These are phyloP conservation scores for Zosterops hypoxanthus DNA, from an alignment of 2,113 vertebrate genomes.

Conservation along the genomic window DNA sequence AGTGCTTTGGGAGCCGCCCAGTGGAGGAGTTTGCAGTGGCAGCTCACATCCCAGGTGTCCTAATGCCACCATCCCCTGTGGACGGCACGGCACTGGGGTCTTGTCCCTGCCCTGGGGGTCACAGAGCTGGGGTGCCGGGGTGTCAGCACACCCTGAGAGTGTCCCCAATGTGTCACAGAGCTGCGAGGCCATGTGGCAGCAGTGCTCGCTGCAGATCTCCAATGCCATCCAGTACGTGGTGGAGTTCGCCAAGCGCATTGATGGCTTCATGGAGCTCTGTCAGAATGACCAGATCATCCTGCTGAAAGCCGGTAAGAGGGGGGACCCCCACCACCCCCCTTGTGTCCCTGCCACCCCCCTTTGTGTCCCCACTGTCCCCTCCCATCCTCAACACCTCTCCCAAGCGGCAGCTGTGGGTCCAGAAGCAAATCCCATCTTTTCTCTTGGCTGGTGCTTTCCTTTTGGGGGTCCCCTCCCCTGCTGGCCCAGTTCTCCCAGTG, in stretches of 20 bases:
- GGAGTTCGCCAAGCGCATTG: constrained; percentile 90
- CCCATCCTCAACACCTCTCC: accelerated
- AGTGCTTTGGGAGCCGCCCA: neutral
- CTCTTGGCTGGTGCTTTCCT: neutral
- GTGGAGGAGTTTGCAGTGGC: accelerated
- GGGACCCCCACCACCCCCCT: neutral
- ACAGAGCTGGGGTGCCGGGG: accelerated
- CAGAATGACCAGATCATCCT: constrained; percentile 95
- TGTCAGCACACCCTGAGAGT: neutral
- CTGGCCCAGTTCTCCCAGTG: neutral
- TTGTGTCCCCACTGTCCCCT: neutral
- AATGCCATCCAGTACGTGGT: constrained; percentile 92
- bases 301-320: constrained; percentile 87
- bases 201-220: constrained; percentile 87
- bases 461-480: neutral
- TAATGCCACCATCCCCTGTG: accelerated
- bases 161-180: constrained; percentile 61
- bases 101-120: neutral
- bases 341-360: neutral
- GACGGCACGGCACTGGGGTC: neutral
- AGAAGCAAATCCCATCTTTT: neutral
- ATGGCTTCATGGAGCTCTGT: constrained; percentile 92
- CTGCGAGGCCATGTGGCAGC: constrained; percentile 89
- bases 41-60: neutral
- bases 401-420: accelerated